phyloP scores from a whole-genome alignment of 2,113 vertebrate species.

The Forbesichthys papilliferus region DNA sequence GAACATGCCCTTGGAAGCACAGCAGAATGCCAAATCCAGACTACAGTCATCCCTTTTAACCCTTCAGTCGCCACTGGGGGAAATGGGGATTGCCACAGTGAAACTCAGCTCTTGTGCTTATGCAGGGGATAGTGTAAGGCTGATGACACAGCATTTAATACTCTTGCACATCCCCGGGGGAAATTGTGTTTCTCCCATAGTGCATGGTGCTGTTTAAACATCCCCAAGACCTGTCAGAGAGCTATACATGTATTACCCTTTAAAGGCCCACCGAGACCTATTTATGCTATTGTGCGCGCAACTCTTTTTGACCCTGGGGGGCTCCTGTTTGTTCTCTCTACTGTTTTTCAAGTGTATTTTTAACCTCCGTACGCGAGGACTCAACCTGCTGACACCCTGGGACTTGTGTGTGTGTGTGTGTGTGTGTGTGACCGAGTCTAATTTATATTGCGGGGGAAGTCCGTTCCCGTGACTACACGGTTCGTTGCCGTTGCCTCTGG shows the following conservation, averaged over 20 bases:
- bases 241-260: not conserved
- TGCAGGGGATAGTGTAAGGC: conserved; percentile 41
- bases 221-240: conserved; percentile 26
- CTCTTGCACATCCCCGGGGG: conserved; percentile 52
- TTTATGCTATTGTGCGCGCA: conserved; percentile 1
- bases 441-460: conserved; percentile 34
- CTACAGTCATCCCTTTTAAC: conserved; percentile 40
- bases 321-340: not conserved
- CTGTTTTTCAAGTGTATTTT: not conserved
- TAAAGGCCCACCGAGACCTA: not conserved
- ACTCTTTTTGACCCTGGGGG: conserved; percentile 32
- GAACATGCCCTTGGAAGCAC: conserved; percentile 44
- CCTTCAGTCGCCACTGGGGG: conserved; percentile 39
- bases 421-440: not conserved
- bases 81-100: conserved; percentile 32
- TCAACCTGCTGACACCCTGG: conserved; percentile 49
- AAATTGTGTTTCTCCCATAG: conserved; percentile 39
- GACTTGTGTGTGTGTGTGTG: conserved; percentile 11
- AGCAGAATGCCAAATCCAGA: conserved; percentile 26
- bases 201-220: conserved; percentile 49
- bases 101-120: conserved; percentile 31
- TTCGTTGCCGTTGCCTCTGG: conserved; percentile 46
- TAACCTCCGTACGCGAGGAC: conserved; percentile 42
- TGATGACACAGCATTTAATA: conserved; percentile 49
- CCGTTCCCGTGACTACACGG: conserved; percentile 31